phyloP scores from a whole-genome alignment of 2,113 vertebrate species.

The Todiramphus chloris region DNA sequence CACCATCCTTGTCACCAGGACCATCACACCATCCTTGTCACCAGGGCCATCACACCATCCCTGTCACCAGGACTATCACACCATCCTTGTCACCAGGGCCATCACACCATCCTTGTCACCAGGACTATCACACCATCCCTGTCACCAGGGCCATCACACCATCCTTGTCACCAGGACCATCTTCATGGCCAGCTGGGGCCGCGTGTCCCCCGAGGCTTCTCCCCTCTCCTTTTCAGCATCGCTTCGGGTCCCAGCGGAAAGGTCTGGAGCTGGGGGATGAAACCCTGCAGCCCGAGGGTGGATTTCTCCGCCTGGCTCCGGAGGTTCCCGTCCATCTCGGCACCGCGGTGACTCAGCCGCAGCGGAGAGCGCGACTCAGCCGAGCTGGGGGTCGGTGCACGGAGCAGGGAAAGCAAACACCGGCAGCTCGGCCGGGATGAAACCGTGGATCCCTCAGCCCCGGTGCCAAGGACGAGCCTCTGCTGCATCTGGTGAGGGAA shows the following conservation, averaged over 20 bases:
- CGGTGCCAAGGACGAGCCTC: neutral
- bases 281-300: neutral
- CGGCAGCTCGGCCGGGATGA: fast-evolving
- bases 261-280: neutral
- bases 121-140: too few species aligned
- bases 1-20: too few species aligned
- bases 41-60: too few species aligned
- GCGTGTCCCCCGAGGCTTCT: fast-evolving
- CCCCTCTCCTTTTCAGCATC: neutral
- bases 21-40: too few species aligned
- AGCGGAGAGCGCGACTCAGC: neutral
- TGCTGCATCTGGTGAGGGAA: neutral
- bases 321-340: neutral
- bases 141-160: too few species aligned
- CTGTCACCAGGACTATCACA: too few species aligned
- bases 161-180: neutral
- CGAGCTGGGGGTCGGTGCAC: fast-evolving
- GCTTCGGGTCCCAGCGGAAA: neutral
- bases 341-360: neutral
- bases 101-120: too few species aligned
- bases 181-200: fast-evolving
- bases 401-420: neutral
- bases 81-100: too few species aligned
- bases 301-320: neutral
- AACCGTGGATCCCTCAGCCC: fast-evolving